Evolutionary conservation across 2,797 vertebrate species (phyloP), one percentile per base, ranked within the genome.

Genomic region (Smutsia gigantea): DNA sequence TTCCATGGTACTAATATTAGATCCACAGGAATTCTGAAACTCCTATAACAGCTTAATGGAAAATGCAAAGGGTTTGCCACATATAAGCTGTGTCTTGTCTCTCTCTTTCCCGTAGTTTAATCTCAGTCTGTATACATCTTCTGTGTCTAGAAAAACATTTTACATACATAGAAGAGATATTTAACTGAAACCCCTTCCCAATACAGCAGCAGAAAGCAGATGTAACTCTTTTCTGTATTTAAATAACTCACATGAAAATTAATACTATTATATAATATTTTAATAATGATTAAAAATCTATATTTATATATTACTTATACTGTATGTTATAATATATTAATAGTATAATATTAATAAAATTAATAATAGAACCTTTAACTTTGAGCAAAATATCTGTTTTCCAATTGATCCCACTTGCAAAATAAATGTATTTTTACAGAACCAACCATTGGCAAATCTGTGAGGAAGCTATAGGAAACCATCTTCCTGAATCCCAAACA

Each of bases 41-140:
- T 79, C 78, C 57, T 63, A 1, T 86, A 95, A 90, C 42, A 78
- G 19, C 21, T 75, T 82, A 94, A 37, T n/a, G 19, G 53, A 93
- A 93, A 96, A 87, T 15, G 81, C 18, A 89, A 87, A 84, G 4
- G 2, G 17, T 94, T 79, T 89, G n/a, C 57, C 19, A 78, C 51
- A 39, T 25, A 72, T 72, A 83, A 95, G 23, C 10, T 55, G 7
- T 71, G 11, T 55, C 46, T 51, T 78, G 13, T 64, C 55, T 92
- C 68, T 88, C 63, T 83, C 1, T 59, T 88, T 39, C 29, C 4
- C 4, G 18, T 29, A 68, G 7, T 53, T 94, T 83, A 86, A 57
- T 31, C 27, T 89, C n/a, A 46, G 55, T 86, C 49, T 94, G 19
- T 78, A 78, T 0, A 59, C 1, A 75, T 39, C 14, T 93, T 27